A percentile compares a stretch with the other conserved stretches of the same genome.
phyloP scores from a whole-genome alignment of 2,113 vertebrate species.

The Miniopterus natalensis region DNA sequence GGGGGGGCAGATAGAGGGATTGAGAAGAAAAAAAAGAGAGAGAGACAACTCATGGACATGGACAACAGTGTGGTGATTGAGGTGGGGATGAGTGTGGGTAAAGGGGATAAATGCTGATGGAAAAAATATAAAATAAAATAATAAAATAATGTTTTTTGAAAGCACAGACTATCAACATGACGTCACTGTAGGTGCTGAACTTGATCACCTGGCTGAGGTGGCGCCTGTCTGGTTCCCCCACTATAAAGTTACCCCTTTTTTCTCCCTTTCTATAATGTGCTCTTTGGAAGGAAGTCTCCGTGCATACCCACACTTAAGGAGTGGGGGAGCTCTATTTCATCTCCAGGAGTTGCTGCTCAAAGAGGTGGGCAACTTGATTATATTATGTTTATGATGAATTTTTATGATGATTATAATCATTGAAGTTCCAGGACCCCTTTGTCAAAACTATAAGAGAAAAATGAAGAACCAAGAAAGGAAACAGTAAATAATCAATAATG shows the following conservation, averaged over 20 bases:
- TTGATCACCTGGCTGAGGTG: not conserved
- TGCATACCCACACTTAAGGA: not conserved
- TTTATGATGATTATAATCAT: not conserved
- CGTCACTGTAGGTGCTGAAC: not conserved
- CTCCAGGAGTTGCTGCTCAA: not conserved
- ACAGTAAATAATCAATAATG: not conserved
- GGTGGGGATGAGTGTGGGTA: no score
- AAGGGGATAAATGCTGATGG: no score
- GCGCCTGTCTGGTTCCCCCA: not conserved
- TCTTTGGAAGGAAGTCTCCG: not conserved
- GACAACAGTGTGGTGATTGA: no score
- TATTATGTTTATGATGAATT: not conserved
- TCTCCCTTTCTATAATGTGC: not conserved
- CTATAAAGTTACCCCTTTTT: not conserved
- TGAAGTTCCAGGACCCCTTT: not conserved
- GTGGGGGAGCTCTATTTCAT: not conserved
- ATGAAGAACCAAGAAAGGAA: not conserved
- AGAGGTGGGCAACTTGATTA: not conserved
- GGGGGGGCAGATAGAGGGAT: no score
- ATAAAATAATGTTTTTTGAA: no score
- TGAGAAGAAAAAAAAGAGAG: no score
- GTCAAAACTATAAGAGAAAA: not conserved
- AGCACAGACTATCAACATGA: not conserved
- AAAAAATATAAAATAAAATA: no score
- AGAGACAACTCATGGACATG: no score